Percentiles rank a stretch among this genome's conserved stretches.
phyloP scores from a whole-genome alignment of 2,113 vertebrate species.

The Caranx ignobilis region DNA sequence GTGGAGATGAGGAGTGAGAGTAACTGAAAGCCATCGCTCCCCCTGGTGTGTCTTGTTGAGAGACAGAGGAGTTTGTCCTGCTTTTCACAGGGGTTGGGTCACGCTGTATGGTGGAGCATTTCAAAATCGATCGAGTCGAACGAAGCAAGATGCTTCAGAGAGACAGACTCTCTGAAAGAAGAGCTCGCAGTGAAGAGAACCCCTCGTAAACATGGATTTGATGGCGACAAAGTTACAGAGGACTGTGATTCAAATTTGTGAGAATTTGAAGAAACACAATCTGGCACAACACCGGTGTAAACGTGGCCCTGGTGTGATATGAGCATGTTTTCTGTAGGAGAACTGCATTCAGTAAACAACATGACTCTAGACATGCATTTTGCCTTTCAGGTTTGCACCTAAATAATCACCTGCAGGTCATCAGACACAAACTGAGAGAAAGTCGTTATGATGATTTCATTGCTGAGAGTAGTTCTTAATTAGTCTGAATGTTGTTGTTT shows the following conservation, averaged over 20 bases:
- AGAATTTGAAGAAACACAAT: neutral
- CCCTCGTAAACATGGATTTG: neutral
- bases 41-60: slow-evolving; percentile 55
- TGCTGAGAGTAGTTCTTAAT: slow-evolving; percentile 61
- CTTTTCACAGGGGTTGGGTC: slow-evolving; percentile 68
- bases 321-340: neutral
- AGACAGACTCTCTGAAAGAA: slow-evolving; percentile 21
- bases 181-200: slow-evolving; percentile 13
- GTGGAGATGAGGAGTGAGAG: slow-evolving; percentile 67
- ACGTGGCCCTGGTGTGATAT: neutral
- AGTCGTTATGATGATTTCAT: slow-evolving; percentile 41
- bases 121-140: slow-evolving; percentile 58
- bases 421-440: slow-evolving; percentile 24
- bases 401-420: slow-evolving; percentile 34
- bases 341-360: neutral
- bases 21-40: slow-evolving; percentile 62
- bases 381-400: neutral
- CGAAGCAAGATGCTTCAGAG: slow-evolving; percentile 22
- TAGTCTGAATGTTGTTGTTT: slow-evolving; percentile 49
- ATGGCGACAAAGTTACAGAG: neutral
- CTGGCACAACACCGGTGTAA: neutral
- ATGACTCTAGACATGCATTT: neutral
- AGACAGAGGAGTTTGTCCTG: slow-evolving; percentile 67
- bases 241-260: neutral
- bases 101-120: slow-evolving; percentile 61